phyloP scores from a whole-genome alignment of 2,113 vertebrate species.

The Phocoena sinus region DNA sequence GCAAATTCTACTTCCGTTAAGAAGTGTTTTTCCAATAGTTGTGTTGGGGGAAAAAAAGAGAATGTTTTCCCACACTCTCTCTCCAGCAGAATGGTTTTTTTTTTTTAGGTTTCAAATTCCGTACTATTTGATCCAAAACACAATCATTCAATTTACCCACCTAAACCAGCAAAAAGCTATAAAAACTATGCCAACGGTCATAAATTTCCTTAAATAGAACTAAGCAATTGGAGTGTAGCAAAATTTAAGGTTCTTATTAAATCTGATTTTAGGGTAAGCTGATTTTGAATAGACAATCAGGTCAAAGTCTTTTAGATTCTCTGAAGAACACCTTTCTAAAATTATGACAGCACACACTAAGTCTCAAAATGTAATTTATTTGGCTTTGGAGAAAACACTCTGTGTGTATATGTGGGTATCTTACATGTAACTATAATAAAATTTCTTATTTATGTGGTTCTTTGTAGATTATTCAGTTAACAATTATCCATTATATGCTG shows the following conservation, averaged over 20 bases:
- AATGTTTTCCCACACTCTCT: neutral
- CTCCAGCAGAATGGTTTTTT: neutral
- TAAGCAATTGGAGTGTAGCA: neutral
- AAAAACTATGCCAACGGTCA: neutral
- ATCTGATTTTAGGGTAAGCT: neutral
- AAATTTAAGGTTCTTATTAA: neutral
- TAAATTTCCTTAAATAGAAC: neutral
- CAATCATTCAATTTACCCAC: neutral
- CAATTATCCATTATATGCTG: neutral
- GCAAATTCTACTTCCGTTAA: neutral
- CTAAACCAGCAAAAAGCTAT: neutral
- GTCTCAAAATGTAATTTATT: neutral
- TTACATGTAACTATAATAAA: neutral
- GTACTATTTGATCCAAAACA: neutral
- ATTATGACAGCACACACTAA: neutral
- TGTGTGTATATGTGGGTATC: neutral
- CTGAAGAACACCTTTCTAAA: neutral
- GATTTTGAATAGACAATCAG: neutral
- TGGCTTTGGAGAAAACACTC: neutral
- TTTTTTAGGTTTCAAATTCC: neutral
- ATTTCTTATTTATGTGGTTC: neutral
- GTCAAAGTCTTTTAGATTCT: neutral
- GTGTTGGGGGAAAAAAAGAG: too few relatives aligned
- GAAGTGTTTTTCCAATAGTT: neutral
- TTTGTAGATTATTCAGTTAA: neutral